Base-by-base conservation (phyloP, 2,888 invertebrate species). In the Heliothis peltigera region DNA sequence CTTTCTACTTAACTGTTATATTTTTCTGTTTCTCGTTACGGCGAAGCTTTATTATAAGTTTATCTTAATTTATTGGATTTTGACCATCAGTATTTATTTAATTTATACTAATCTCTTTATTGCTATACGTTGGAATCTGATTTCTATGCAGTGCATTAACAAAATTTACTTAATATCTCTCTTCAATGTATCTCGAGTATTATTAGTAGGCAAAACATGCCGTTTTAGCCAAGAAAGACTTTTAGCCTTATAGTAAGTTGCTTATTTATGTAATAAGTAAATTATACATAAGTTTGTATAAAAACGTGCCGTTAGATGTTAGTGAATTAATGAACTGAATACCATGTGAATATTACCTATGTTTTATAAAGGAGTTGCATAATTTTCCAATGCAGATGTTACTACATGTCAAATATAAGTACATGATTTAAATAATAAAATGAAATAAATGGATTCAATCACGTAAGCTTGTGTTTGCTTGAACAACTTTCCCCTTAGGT, bases 171-270 rank as follows among this genome's bases (percentile, higher is more conserved):
- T 82, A 77, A 80, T 72, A 77, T 79, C 63, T 83, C 79, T 79
- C 79, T 81, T 78, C 75, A 83, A 83, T 83, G 83, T 86, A 87
- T 90, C 81, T 87, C 85, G 82, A 87, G 84, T 92, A 91, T 92
- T 92, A 91, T 86, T 89, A 88, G 88, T 67, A 83, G 91, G 92
- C 89, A 85, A 79, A 74, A 76, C 75, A 82, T 87, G 91, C 91
- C 91, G 86, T 84, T 89, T 87, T 91, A 92, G 91, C 89, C 90
- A 90, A 88, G 90, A 92, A 94, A 93, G 93, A 93, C 93, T 94
- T 93, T 88, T 91, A 90, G 90, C 87, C 80, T 85, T 89, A 86
- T 85, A 85, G 83, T 84, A 91, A 88, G 87, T 88, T 89, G 90
- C 91, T 89, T 91, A 91, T 92, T 92, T 91, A 92, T 91, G 80